A percentile compares a stretch with the other conserved stretches of the same genome.
phyloP scores from a whole-genome alignment of 2,797 vertebrate species.

The Labroides dimidiatus region DNA sequence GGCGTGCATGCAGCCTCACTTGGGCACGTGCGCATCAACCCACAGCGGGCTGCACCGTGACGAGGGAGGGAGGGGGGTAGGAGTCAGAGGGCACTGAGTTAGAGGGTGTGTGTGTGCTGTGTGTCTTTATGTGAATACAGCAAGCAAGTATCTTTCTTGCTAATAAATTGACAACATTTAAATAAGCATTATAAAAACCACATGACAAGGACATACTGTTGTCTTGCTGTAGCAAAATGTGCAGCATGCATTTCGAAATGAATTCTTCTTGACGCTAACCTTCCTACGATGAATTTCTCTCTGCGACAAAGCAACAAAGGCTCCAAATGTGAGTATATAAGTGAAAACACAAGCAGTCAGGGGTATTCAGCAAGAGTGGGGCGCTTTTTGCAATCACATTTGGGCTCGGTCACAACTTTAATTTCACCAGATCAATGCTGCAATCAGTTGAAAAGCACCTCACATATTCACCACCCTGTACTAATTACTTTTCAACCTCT shows the following conservation, averaged over 20 bases:
- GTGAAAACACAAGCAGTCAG: background rate
- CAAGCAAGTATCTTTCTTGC: too few relatives aligned
- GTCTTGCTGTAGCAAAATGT: background rate
- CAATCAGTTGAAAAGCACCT: slow-evolving; percentile 45
- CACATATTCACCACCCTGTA: slow-evolving; percentile 42
- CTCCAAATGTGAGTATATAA: background rate
- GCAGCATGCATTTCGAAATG: background rate
- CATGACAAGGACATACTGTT: slow-evolving; percentile 1
- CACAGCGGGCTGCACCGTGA: too few relatives aligned
- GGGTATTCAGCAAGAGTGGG: slow-evolving; percentile 2
- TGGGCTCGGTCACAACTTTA: slow-evolving; percentile 23
- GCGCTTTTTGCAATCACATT: slow-evolving; percentile 43
- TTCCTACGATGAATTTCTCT: slow-evolving; percentile 11
- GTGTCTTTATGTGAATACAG: too few relatives aligned
- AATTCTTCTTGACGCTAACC: slow-evolving; percentile 29
- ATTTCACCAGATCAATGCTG: slow-evolving; percentile 57
- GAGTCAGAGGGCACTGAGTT: too few relatives aligned
- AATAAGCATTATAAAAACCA: too few relatives aligned
- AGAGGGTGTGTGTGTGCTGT: too few relatives aligned
- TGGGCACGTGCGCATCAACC: too few relatives aligned
- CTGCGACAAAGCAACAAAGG: slow-evolving; percentile 4
- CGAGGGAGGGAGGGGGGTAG: too few relatives aligned
- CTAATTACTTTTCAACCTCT: slow-evolving; percentile 66
- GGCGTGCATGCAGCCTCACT: too few relatives aligned
- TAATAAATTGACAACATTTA: too few relatives aligned